Conservation (phyloP, 1,140 invertebrate genomes). For the Proctacanthus coquilletti region DNA sequence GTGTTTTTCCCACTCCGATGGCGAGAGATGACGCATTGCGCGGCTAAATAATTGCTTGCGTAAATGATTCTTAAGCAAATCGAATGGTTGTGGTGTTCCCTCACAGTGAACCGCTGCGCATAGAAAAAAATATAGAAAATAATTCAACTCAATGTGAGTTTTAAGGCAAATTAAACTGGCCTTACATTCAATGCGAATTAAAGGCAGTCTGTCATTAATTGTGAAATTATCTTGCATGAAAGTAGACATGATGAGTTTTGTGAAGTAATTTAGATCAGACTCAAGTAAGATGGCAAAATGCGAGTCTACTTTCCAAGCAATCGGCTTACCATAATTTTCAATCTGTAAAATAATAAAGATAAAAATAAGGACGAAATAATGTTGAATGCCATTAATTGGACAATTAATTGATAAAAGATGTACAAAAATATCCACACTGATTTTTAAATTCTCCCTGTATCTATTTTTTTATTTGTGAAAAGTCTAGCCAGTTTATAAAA, state of each 20-base stretch:
- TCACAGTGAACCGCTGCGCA: conserved; percentile 37
- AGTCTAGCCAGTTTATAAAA: too few relatives aligned
- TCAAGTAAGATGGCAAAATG: conserved; percentile 44
- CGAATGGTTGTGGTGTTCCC: conserved; percentile 34
- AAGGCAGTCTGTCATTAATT: conserved; percentile 45
- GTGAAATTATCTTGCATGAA: conserved; percentile 40
- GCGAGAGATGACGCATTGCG: conserved; percentile 8
- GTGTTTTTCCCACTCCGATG: conserved; percentile 23
- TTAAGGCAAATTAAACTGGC: conserved; percentile 10
- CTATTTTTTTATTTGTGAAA: not conserved
- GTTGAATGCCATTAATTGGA: too few relatives aligned
- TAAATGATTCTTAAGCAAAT: conserved; percentile 21
- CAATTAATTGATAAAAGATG: too few relatives aligned
- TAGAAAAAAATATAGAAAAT: conserved; percentile 10
- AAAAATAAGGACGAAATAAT: too few relatives aligned
- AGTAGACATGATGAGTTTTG: conserved; percentile 37
- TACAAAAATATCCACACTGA: too few relatives aligned
- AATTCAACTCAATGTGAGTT: not conserved
- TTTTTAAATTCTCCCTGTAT: not conserved
- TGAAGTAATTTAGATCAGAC: conserved; percentile 44
- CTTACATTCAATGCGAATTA: conserved; percentile 50
- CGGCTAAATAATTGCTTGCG: conserved; percentile 15
- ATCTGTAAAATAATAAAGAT: conserved; percentile 30
- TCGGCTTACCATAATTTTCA: conserved; percentile 45
- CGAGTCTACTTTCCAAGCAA: conserved; percentile 45